Evolutionary conservation across 2,113 vertebrate genomes (phyloP).

Genomic region (Aythya baeri): DNA sequence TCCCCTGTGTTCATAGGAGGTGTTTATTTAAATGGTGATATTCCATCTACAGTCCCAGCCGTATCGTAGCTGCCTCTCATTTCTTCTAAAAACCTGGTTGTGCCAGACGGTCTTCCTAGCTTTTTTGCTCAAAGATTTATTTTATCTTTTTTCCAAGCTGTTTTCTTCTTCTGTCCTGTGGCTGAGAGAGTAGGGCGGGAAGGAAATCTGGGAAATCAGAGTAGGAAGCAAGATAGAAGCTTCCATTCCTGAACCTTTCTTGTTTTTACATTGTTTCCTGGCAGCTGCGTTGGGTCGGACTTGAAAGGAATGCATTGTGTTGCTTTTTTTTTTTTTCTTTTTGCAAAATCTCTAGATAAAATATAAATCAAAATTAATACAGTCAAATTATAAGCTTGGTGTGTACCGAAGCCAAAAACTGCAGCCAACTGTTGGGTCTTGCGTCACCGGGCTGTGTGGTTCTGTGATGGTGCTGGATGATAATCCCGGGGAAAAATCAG

Average conservation of each 20-base stretch:
- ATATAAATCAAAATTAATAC: not conserved
- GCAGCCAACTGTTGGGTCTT: not conserved
- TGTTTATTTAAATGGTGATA: not conserved
- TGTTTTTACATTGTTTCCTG: constrained; percentile 53
- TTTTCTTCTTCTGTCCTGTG: constrained; percentile 41
- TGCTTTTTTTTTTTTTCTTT: not conserved
- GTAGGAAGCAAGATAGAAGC: constrained; percentile 44
- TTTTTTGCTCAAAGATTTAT: not conserved
- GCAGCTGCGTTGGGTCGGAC: not conserved
- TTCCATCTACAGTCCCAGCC: not conserved
- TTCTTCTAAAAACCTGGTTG: not conserved
- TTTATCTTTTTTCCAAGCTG: not conserved
- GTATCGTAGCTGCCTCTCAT: not conserved
- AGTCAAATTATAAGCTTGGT: not conserved
- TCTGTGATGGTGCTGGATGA: not conserved
- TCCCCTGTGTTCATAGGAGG: not conserved
- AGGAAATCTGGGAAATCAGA: constrained; percentile 58
- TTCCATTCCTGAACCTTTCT: constrained; percentile 39
- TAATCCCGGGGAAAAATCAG: not conserved
- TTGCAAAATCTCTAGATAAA: not conserved
- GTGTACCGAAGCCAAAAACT: not conserved
- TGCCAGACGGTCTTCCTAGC: not conserved
- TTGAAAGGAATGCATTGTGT: constrained; percentile 40
- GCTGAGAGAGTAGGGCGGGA: not conserved
- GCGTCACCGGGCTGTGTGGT: not conserved